Evolutionary conservation across 2,797 vertebrate genomes (phyloP).

Genomic region (Onychomys torridus): DNA sequence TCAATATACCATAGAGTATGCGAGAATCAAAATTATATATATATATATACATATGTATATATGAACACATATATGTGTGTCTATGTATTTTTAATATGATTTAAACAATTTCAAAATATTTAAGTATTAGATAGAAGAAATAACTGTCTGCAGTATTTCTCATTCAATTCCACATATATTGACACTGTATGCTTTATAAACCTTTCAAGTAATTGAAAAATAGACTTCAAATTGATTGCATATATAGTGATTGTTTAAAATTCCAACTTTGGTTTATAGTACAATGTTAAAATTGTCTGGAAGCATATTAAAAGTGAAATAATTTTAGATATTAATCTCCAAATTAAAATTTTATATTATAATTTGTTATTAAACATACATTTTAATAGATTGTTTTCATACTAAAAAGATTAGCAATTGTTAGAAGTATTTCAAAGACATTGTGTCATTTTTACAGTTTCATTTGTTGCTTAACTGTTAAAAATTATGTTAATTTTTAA

Average conservation of each 20-base stretch:
- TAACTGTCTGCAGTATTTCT: neutral
- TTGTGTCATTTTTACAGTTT: neutral
- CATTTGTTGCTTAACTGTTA: conserved; percentile 7
- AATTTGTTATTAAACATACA: neutral
- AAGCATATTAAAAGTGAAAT: conserved; percentile 33
- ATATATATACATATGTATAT: neutral
- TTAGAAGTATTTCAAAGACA: neutral
- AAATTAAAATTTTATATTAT: neutral
- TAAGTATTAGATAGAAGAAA: conserved; percentile 13
- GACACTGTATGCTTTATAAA: neutral
- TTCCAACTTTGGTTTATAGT: neutral
- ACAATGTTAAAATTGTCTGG: neutral
- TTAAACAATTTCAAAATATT: conserved; percentile 18
- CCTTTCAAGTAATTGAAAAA: neutral
- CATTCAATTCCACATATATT: neutral
- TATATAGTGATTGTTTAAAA: conserved; percentile 14
- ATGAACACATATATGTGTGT: neutral
- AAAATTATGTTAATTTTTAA: neutral
- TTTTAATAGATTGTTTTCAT: neutral
- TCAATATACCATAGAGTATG: neutral
- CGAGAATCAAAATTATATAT: neutral
- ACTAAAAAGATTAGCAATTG: neutral
- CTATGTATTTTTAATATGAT: neutral
- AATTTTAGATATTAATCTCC: neutral
- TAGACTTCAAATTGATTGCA: neutral